Conservation (phyloP, 2,797 vertebrate genomes). For the Bradypodion pumilum region DNA sequence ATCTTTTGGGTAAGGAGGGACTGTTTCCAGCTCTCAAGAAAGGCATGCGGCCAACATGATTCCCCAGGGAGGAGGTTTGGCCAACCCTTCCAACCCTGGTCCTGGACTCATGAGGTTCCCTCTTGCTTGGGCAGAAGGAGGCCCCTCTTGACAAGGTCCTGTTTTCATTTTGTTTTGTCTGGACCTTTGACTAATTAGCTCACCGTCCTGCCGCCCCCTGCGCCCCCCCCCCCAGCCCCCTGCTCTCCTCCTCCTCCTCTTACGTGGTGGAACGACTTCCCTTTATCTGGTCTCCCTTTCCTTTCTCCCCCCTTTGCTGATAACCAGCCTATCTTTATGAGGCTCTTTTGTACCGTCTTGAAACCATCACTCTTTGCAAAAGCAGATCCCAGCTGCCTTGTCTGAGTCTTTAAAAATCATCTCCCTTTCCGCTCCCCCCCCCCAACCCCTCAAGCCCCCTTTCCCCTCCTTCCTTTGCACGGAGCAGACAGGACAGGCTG, state of each 20-base stretch:
- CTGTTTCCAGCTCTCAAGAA: too few species aligned
- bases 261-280: background rate
- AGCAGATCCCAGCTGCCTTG: conserved; percentile 7
- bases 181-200: conserved; percentile 16
- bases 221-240: background rate
- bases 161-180: background rate
- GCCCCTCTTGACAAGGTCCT: background rate
- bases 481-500: conserved; percentile 27
- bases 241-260: background rate
- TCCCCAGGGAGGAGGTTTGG: too few species aligned
- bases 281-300: background rate
- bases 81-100: too few species aligned
- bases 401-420: background rate
- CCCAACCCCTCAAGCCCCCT: background rate
- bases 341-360: conserved; percentile 30
- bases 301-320: conserved; percentile 6
- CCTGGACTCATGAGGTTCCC: too few species aligned
- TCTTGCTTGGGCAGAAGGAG: too few species aligned
- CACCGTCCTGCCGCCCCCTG: background rate
- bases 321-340: conserved; percentile 26
- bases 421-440: background rate
- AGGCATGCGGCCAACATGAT: too few species aligned
- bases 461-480: background rate
- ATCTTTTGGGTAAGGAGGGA: too few species aligned
- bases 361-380: conserved; percentile 19